phyloP scores from a whole-genome alignment of 1,140 invertebrate genomes.

The Calephelis nemesis region DNA sequence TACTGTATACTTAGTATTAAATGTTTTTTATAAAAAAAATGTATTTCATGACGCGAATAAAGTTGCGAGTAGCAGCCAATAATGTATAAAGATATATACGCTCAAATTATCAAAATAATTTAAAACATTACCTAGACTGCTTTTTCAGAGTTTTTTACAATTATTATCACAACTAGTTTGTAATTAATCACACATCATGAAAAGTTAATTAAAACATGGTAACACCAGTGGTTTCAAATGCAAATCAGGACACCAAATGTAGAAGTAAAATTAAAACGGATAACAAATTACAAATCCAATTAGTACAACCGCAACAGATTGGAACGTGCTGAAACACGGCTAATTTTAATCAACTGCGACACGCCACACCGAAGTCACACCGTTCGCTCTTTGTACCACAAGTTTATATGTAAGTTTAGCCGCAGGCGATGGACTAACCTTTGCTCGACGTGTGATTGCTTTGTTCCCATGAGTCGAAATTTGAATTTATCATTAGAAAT shows the following conservation, averaged over 20 bases:
- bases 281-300: slow-evolving; percentile 21
- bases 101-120: too few species aligned
- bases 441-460: slow-evolving; percentile 63
- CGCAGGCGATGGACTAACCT: slow-evolving; percentile 43
- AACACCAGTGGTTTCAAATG: background rate
- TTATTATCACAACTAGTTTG: too few species aligned
- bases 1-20: too few species aligned
- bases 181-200: background rate
- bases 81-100: too few species aligned
- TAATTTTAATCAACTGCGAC: slow-evolving; percentile 33
- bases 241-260: slow-evolving; percentile 5
- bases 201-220: background rate
- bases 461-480: slow-evolving; percentile 55
- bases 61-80: too few species aligned
- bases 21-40: too few species aligned
- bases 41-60: too few species aligned
- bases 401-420: slow-evolving; percentile 40
- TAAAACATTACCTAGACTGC: too few species aligned
- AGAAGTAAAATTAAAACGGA: slow-evolving; percentile 16
- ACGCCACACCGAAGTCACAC: slow-evolving; percentile 26
- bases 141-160: too few species aligned
- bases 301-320: slow-evolving; percentile 23
- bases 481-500: slow-evolving; percentile 71
- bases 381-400: slow-evolving; percentile 37
- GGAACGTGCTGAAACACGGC: slow-evolving; percentile 25